Evolutionary conservation across 2,888 invertebrate genomes (phyloP).

Genomic region (Rhagium mordax): DNA sequence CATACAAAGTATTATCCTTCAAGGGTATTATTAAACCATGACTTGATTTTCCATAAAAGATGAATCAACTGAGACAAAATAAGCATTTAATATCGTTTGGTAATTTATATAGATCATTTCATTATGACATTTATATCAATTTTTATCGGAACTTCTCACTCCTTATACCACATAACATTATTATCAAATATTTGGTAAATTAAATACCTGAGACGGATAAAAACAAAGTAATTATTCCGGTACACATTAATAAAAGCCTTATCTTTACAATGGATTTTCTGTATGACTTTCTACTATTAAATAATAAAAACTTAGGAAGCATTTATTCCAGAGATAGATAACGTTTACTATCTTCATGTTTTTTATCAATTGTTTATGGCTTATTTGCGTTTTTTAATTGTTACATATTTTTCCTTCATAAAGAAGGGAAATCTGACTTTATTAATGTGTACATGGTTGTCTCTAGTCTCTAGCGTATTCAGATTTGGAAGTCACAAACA

Average conservation of each 20-base stretch:
- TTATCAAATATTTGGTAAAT: conserved; percentile 1
- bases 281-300: background rate
- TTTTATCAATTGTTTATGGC: background rate
- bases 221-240: conserved; percentile 7
- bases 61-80: no score
- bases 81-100: no score
- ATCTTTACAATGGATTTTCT: conserved; percentile 4
- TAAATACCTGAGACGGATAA: background rate
- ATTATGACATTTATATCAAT: background rate
- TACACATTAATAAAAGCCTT: conserved; percentile 5
- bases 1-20: no score
- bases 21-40: no score
- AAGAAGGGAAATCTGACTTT: no score
- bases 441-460: no score
- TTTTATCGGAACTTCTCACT: conserved; percentile 3
- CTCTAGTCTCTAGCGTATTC: no score
- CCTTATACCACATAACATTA: background rate
- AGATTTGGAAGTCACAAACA: background rate
- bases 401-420: background rate
- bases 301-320: conserved; percentile 1
- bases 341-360: background rate
- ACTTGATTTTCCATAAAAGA: no score
- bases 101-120: no score
- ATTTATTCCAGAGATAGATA: background rate
- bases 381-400: background rate